phyloP scores from a whole-genome alignment of 2,113 vertebrate genomes.

The Litocranius walleri region DNA sequence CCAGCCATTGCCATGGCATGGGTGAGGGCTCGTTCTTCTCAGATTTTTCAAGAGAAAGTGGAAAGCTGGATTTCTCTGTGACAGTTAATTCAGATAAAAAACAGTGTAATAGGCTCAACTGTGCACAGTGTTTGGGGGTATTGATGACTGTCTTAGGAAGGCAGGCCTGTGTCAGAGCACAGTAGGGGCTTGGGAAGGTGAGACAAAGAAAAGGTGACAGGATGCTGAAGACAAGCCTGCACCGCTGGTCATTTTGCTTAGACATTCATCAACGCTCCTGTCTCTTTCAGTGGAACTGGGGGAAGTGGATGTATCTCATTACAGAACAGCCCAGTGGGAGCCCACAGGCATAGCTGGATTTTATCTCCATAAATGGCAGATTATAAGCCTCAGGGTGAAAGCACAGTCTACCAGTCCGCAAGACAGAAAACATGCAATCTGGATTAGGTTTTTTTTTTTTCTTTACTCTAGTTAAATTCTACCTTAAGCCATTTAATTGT shows the following conservation, averaged over 20 bases:
- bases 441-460: neutral
- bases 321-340: neutral
- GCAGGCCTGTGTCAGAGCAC: neutral
- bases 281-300: neutral
- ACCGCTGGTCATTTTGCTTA: neutral
- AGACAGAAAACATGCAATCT: neutral
- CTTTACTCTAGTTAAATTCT: neutral
- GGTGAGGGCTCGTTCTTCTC: neutral
- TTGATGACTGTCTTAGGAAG: neutral
- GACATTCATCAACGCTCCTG: neutral
- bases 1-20: rapidly evolving
- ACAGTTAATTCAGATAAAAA: neutral
- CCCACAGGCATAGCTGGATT: neutral
- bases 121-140: neutral
- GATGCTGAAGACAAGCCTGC: neutral
- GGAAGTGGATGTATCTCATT: neutral
- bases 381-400: neutral
- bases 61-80: neutral
- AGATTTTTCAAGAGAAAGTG: neutral
- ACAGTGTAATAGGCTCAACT: neutral
- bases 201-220: neutral
- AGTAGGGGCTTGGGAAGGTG: neutral
- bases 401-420: neutral
- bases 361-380: neutral
- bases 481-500: constrained; percentile 3